Evolutionary conservation across 2,113 vertebrate genomes (phyloP).

Genomic region (Salvelinus sp.): DNA sequence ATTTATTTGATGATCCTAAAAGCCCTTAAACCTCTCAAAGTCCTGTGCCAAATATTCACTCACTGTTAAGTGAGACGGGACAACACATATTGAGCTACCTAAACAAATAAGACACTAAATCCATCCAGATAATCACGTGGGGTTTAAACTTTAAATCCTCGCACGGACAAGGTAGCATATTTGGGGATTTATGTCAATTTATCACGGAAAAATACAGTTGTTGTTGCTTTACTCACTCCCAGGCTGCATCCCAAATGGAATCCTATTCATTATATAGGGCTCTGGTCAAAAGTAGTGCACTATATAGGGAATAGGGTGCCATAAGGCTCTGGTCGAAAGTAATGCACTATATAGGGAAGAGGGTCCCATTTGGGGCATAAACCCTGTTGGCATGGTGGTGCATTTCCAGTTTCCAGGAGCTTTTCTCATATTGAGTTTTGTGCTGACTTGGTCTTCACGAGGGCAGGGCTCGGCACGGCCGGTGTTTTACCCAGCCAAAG

Average conservation of each 20-base stretch:
- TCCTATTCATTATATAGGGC: no score
- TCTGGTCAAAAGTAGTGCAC: no score
- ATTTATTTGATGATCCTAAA: no score
- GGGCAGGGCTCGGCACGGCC: constrained; percentile 19
- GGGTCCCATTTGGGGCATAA: no score
- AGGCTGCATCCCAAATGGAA: no score
- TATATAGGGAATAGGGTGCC: no score
- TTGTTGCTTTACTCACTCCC: background rate
- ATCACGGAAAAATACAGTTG: background rate
- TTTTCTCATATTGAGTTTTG: constrained; percentile 51
- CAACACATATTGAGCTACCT: background rate
- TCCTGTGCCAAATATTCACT: no score
- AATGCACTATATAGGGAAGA: no score
- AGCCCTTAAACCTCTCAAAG: no score
- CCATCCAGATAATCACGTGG: background rate
- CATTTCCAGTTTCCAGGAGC: constrained; percentile 14
- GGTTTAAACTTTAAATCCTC: background rate
- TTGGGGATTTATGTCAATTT: background rate
- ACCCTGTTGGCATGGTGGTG: background rate
- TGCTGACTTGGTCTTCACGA: constrained; percentile 30
- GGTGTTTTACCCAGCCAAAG: constrained; percentile 41
- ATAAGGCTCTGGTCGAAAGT: no score
- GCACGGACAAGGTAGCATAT: background rate
- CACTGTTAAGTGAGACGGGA: no score
- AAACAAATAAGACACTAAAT: background rate